A percentile compares a stretch with the other conserved stretches of the same genome.
phyloP scores from a whole-genome alignment of 2,888 invertebrate genomes.

The Drosophila anomalata region DNA sequence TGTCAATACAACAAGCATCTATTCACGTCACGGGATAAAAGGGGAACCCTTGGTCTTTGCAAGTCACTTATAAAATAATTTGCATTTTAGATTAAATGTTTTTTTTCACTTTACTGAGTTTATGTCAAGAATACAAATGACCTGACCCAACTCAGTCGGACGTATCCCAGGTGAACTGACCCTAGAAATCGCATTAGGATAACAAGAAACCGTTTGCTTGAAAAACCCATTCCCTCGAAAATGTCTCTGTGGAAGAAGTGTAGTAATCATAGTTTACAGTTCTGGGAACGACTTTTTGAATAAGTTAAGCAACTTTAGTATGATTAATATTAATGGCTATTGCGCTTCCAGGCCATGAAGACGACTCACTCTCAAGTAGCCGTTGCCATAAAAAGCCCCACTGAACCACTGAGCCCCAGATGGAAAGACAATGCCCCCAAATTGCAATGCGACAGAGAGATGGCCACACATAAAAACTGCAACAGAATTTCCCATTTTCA shows the following conservation, averaged over 20 bases:
- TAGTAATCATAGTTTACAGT: conserved; percentile 26
- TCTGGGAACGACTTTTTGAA: conserved; percentile 29
- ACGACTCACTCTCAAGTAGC: background rate
- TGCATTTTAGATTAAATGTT: conserved; percentile 6
- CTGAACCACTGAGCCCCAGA: conserved; percentile 36
- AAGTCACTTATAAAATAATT: conserved; percentile 1
- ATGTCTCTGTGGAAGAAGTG: background rate
- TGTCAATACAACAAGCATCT: conserved; percentile 11
- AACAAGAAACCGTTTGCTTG: conserved; percentile 4
- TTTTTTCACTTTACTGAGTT: conserved; percentile 5
- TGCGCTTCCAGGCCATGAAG: background rate
- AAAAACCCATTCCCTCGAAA: conserved; percentile 1
- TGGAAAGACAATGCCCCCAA: conserved; percentile 46
- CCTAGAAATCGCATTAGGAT: conserved; percentile 19
- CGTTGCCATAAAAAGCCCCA: conserved; percentile 38
- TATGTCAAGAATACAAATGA: conserved; percentile 8
- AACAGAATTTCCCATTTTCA: conserved; percentile 38
- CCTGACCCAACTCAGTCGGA: conserved; percentile 18
- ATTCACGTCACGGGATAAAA: background rate
- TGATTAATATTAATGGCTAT: conserved; percentile 47
- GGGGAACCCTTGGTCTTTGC: background rate
- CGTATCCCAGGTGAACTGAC: conserved; percentile 22
- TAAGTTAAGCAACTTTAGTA: conserved; percentile 31
- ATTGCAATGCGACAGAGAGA: conserved; percentile 38
- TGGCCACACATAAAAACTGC: conserved; percentile 47